Evolutionary conservation across 2,113 vertebrate species (phyloP).

Genomic region (Rutilus rutilus): DNA sequence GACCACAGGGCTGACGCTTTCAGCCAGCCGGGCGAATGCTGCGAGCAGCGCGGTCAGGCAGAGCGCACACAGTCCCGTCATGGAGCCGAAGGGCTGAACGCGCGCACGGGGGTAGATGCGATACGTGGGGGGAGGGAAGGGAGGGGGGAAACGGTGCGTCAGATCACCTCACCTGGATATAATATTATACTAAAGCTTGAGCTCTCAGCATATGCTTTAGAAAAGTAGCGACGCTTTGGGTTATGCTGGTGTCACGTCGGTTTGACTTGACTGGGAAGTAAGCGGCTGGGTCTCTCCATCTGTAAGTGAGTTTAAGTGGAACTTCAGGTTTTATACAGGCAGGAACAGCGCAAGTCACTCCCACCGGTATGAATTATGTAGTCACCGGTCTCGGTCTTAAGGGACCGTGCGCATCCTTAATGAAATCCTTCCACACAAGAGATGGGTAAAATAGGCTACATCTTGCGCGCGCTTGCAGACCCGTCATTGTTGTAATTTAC

Average conservation of each 20-base stretch:
- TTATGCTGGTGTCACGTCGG: constrained; percentile 67
- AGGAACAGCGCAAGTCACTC: constrained; percentile 84
- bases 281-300: constrained; percentile 76
- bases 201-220: constrained; percentile 20
- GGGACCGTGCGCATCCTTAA: constrained; percentile 51
- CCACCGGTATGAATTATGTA: constrained; percentile 77
- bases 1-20: constrained; percentile 84
- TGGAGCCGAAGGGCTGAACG: constrained; percentile 75
- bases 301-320: constrained; percentile 68
- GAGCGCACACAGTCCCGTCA: constrained; percentile 77
- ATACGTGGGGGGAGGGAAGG: neutral
- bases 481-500: neutral
- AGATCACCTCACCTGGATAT: constrained; percentile 24
- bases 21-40: constrained; percentile 67
- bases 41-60: constrained; percentile 78
- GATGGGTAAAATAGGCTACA: neutral
- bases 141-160: neutral
- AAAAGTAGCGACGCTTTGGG: constrained; percentile 8
- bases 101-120: constrained; percentile 58
- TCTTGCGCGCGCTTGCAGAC: neutral
- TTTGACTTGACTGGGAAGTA: constrained; percentile 65
- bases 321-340: constrained; percentile 85
- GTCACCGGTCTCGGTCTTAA: constrained; percentile 57
- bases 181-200: constrained; percentile 4
- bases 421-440: constrained; percentile 20